Conservation (phyloP, 1,140 invertebrate genomes). For the Mylabris phalerata region DNA sequence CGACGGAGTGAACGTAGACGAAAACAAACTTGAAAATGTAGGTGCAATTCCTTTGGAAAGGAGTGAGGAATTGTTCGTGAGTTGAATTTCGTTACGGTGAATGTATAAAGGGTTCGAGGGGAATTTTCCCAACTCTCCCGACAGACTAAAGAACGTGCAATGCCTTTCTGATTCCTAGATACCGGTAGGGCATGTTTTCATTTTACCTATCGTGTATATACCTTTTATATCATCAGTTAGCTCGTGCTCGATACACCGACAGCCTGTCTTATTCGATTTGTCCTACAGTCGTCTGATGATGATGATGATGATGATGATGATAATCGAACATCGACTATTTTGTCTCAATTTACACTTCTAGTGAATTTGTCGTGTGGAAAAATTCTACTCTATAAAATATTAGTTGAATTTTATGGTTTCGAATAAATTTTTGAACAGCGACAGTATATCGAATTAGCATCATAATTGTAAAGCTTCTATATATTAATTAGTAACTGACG, state of each 20-base stretch:
- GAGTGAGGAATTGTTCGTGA: slow-evolving; percentile 38
- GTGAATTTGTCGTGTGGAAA: too few species aligned
- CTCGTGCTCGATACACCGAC: slow-evolving; percentile 12
- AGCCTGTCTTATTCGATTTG: slow-evolving; percentile 22
- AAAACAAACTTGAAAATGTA: slow-evolving; percentile 35
- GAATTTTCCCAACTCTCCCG: slow-evolving; percentile 10
- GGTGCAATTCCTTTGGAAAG: slow-evolving; percentile 33
- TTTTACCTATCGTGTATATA: slow-evolving; percentile 26
- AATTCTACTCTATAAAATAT: too few species aligned
- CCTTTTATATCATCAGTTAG: slow-evolving; percentile 33
- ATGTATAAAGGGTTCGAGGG: background rate
- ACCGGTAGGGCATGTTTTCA: slow-evolving; percentile 30
- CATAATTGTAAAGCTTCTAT: too few species aligned
- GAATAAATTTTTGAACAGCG: too few species aligned
- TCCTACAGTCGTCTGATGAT: background rate
- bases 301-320: too few species aligned
- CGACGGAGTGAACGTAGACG: slow-evolving; percentile 7
- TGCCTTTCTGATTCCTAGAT: slow-evolving; percentile 33
- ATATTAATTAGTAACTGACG: too few species aligned
- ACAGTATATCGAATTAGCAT: too few species aligned
- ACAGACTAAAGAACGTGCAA: slow-evolving; percentile 34
- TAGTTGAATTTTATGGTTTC: too few species aligned
- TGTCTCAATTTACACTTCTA: too few species aligned
- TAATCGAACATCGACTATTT: too few species aligned
- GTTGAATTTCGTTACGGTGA: slow-evolving; percentile 26